Conservation (phyloP, 1,140 invertebrate genomes). For the Planococcus citri region DNA sequence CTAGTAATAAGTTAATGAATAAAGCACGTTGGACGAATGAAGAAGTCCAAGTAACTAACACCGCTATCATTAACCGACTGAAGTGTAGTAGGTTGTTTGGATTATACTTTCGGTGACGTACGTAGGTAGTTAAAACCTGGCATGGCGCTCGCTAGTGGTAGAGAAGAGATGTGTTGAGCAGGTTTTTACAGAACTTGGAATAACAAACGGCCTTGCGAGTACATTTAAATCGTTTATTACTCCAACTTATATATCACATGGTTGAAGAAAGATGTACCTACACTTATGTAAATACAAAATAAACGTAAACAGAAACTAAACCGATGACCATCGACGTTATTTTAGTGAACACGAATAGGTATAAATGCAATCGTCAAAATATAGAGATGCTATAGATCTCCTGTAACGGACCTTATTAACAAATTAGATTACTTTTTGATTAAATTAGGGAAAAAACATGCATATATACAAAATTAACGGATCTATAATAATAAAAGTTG, state of each 20-base stretch:
- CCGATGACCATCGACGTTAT: too few species aligned
- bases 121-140: background rate
- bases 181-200: background rate
- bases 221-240: background rate
- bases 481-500: too few species aligned
- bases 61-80: background rate
- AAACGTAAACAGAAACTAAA: background rate
- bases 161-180: background rate
- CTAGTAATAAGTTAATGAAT: too few species aligned
- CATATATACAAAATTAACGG: too few species aligned
- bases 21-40: background rate
- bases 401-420: too few species aligned
- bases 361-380: too few species aligned
- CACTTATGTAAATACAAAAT: background rate
- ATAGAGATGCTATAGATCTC: too few species aligned
- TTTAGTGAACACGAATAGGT: too few species aligned
- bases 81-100: background rate
- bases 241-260: background rate
- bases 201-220: conserved; percentile 1
- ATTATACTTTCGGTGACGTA: background rate
- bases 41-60: background rate
- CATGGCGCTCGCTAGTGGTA: too few species aligned
- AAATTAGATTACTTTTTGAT: too few species aligned
- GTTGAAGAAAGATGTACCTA: background rate
- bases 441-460: too few species aligned